A percentile compares a stretch with the other conserved stretches of the same genome.
Conservation (phyloP, 2,888 invertebrate species). For the Corbicula japonica region DNA sequence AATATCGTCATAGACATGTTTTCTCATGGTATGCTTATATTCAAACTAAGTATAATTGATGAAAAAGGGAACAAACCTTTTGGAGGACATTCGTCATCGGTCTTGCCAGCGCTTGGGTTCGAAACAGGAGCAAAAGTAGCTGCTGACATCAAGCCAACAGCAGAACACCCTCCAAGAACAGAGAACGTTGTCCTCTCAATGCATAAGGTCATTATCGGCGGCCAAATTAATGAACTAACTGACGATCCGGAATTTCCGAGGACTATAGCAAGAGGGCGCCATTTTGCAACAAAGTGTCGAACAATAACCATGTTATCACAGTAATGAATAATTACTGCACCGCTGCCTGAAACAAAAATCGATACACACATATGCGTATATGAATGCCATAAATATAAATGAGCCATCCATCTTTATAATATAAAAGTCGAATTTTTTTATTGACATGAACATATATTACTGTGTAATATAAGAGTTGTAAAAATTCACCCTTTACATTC, state of each 20-base stretch:
- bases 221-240: conserved; percentile 10
- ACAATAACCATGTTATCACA: conserved; percentile 7
- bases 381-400: no score
- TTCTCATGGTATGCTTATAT: no score
- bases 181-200: conserved; percentile 17
- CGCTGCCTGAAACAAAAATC: conserved; percentile 13
- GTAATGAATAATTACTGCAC: conserved; percentile 12
- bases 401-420: no score
- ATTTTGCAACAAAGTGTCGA: conserved; percentile 12
- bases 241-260: conserved; percentile 5
- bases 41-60: no score
- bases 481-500: no score
- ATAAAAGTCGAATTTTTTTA: no score
- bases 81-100: background rate
- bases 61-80: background rate
- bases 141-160: conserved; percentile 5
- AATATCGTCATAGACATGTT: no score
- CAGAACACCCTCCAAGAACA: conserved; percentile 9
- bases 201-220: conserved; percentile 10
- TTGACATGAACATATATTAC: no score
- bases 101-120: background rate
- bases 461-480: no score
- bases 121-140: background rate
- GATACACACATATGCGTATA: no score
- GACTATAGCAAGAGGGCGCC: conserved; percentile 23